These are phyloP conservation scores for Macaria liturata DNA, from an alignment of 2,888 invertebrate species.

Conservation along the genomic window DNA sequence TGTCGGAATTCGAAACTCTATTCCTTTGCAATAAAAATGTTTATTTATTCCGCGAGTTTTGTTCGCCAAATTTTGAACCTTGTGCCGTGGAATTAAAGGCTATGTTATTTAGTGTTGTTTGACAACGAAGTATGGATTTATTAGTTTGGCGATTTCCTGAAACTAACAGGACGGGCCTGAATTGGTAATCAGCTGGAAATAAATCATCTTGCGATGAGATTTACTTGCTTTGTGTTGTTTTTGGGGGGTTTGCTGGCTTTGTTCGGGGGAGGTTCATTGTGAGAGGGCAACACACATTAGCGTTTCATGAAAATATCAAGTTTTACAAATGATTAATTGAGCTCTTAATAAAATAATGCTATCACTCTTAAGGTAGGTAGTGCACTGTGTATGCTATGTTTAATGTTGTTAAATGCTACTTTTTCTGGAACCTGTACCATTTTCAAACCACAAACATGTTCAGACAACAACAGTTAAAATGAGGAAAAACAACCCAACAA, in stretches of 20 bases:
- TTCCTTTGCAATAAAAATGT: slow-evolving; percentile 26
- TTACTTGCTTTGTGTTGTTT: slow-evolving; percentile 26
- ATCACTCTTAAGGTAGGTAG: too few relatives aligned
- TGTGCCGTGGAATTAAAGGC: slow-evolving; percentile 6
- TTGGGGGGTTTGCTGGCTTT: neutral
- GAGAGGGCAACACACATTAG: too few relatives aligned
- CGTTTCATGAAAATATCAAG: too few relatives aligned
- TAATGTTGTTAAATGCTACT: too few relatives aligned
- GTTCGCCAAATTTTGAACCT: slow-evolving; percentile 11
- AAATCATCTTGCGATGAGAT: slow-evolving; percentile 33
- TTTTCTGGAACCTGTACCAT: too few relatives aligned
- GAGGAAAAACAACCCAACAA: too few relatives aligned
- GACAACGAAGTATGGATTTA: slow-evolving; percentile 38
- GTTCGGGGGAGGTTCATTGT: too few relatives aligned
- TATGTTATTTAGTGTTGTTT: slow-evolving; percentile 22
- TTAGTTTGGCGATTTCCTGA: slow-evolving; percentile 39
- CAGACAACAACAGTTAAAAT: too few relatives aligned
- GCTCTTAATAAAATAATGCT: too few relatives aligned
- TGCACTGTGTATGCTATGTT: too few relatives aligned
- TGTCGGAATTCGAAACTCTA: slow-evolving; percentile 20
- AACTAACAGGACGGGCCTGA: slow-evolving; percentile 41
- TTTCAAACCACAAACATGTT: too few relatives aligned
- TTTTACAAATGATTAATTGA: too few relatives aligned
- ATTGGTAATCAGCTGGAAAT: slow-evolving; percentile 38
- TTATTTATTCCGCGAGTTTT: slow-evolving; percentile 14